Evolutionary conservation across 2,888 invertebrate genomes (phyloP).

Genomic region (Sclerodermus sp.): DNA sequence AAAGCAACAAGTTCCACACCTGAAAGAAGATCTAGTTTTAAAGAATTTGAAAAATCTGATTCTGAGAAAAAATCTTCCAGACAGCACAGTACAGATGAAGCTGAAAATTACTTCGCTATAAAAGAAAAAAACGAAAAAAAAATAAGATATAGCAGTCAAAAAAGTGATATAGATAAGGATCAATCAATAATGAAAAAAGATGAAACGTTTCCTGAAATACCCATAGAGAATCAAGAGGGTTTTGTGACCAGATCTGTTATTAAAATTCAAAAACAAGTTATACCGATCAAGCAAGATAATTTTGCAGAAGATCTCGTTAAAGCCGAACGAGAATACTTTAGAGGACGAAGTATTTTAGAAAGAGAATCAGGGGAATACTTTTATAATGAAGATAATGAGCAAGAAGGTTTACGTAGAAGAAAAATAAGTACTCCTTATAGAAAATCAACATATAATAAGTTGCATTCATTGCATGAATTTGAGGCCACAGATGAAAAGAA

Average conservation of each 20-base stretch:
- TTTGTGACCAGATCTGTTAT: conserved; percentile 18
- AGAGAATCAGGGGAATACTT: conserved; percentile 15
- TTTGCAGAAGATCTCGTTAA: conserved; percentile 39
- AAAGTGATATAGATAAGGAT: conserved; percentile 2
- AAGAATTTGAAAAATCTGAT: conserved; percentile 2
- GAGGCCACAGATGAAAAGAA: too few relatives aligned
- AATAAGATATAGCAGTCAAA: neutral
- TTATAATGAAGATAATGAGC: too few relatives aligned
- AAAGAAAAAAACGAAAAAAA: too few relatives aligned
- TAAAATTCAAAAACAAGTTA: conserved; percentile 47
- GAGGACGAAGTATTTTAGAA: conserved; percentile 39
- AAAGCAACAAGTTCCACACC: neutral
- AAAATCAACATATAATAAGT: too few relatives aligned
- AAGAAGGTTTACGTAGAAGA: too few relatives aligned
- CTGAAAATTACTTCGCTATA: too few relatives aligned
- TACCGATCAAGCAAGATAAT: conserved; percentile 46
- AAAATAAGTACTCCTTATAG: neutral
- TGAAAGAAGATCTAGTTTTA: neutral
- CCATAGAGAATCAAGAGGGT: neutral
- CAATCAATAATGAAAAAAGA: conserved; percentile 12
- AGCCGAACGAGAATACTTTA: conserved; percentile 34
- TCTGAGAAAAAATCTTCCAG: neutral
- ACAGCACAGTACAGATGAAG: too few relatives aligned
- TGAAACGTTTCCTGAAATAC: neutral
- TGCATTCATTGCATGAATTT: too few relatives aligned